Conservation (phyloP, 2,888 invertebrate species). For the Caenorhabditis japonica region DNA sequence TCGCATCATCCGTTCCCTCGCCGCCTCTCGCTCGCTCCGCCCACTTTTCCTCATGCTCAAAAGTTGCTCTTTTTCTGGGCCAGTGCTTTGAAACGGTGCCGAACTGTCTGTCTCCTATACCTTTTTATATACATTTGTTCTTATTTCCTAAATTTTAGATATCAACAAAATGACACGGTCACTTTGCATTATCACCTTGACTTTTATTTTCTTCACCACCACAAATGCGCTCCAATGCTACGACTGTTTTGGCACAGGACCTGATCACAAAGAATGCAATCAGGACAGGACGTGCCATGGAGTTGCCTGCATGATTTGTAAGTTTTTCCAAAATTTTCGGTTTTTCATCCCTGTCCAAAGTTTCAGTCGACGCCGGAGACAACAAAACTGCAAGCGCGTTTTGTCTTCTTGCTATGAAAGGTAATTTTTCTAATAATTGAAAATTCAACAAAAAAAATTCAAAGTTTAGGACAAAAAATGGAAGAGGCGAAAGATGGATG, state of each 20-base stretch:
- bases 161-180: conserved; percentile 32
- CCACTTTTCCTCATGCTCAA: conserved; percentile 4
- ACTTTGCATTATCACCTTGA: conserved; percentile 16
- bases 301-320: conserved; percentile 72
- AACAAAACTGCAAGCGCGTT: conserved; percentile 69
- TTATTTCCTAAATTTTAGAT: too few relatives aligned
- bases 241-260: conserved; percentile 71
- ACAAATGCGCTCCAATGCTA: conserved; percentile 59
- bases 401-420: conserved; percentile 66
- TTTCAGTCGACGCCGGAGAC: conserved; percentile 69
- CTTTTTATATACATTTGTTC: too few relatives aligned
- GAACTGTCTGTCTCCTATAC: too few relatives aligned
- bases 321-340: conserved; percentile 18
- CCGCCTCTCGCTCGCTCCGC: conserved; percentile 19
- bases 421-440: not conserved
- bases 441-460: not conserved
- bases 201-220: conserved; percentile 5
- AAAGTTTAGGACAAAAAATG: conserved; percentile 44
- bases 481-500: conserved; percentile 65
- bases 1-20: conserved; percentile 12
- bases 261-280: conserved; percentile 65
- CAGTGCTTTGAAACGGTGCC: too few relatives aligned
- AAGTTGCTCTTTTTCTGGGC: conserved; percentile 21
- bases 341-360: conserved; percentile 2
- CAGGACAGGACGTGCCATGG: conserved; percentile 66